phyloP scores from a whole-genome alignment of 2,888 invertebrate genomes.

The Falcaria lacertinaria region DNA sequence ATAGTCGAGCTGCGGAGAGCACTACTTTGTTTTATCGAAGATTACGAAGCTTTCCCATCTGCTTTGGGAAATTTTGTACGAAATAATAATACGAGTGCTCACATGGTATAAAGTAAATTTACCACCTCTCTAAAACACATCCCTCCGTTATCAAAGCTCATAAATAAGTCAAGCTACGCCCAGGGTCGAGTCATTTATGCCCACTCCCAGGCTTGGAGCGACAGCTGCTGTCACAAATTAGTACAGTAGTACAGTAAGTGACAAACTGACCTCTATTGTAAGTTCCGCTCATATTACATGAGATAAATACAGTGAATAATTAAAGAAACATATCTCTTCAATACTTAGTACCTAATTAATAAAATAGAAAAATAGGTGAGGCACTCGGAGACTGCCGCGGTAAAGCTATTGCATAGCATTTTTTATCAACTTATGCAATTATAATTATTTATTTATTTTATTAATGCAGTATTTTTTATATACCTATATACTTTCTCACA shows the following conservation, averaged over 20 bases:
- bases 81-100: conserved; percentile 8
- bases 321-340: no score
- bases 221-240: conserved; percentile 1
- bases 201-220: background rate
- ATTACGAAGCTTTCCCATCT: conserved; percentile 5
- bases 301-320: background rate
- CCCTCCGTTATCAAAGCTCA: conserved; percentile 10
- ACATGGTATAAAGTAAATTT: conserved; percentile 12
- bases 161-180: conserved; percentile 12
- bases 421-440: no score
- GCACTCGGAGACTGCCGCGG: no score
- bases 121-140: conserved; percentile 9
- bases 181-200: background rate
- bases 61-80: conserved; percentile 13
- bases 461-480: no score
- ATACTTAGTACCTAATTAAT: no score
- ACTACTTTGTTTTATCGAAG: background rate
- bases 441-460: no score
- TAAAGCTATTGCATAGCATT: no score
- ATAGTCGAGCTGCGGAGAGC: no score
- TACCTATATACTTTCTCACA: no score
- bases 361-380: no score
- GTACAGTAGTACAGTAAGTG: no score
- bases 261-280: background rate
- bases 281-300: background rate